Evolutionary conservation across 2,797 vertebrate genomes (phyloP).

Genomic region (Trachurus trachurus): DNA sequence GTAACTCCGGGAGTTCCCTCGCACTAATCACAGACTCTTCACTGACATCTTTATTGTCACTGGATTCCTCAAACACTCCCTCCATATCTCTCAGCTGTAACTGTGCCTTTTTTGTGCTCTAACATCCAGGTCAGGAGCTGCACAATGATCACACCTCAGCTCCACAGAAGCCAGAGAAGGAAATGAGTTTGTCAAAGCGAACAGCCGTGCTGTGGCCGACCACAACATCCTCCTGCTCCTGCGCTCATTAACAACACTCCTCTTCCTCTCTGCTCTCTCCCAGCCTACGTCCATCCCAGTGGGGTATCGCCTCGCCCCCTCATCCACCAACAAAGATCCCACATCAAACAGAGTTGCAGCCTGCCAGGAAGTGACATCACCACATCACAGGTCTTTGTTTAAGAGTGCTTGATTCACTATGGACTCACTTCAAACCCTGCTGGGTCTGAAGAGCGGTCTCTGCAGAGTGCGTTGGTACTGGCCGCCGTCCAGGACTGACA

Average conservation of each 20-base stretch:
- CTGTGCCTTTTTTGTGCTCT: slow-evolving; percentile 15
- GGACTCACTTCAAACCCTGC: slow-evolving; percentile 57
- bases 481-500: slow-evolving; percentile 62
- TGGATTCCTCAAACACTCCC: slow-evolving; percentile 53
- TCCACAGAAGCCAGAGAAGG: slow-evolving; percentile 39
- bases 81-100: slow-evolving; percentile 24
- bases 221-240: slow-evolving; percentile 73
- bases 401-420: slow-evolving; percentile 42
- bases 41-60: slow-evolving; percentile 68
- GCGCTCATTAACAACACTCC: slow-evolving; percentile 62
- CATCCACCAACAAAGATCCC: slow-evolving; percentile 57
- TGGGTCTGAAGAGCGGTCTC: slow-evolving; percentile 36
- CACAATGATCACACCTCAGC: slow-evolving; percentile 19
- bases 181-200: slow-evolving; percentile 58
- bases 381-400: slow-evolving; percentile 70
- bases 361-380: slow-evolving; percentile 74
- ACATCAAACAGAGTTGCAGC: slow-evolving; percentile 69
- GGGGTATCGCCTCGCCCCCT: slow-evolving; percentile 56
- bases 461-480: slow-evolving; percentile 62
- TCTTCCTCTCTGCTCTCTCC: slow-evolving; percentile 48
- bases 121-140: slow-evolving; percentile 33
- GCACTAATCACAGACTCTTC: slow-evolving; percentile 64
- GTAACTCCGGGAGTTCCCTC: slow-evolving; percentile 62
- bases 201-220: slow-evolving; percentile 41
- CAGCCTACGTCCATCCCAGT: slow-evolving; percentile 54